A percentile compares a stretch with the other conserved stretches of the same genome.
Conservation (phyloP, 2,888 invertebrate genomes). For the Trissolcus japonicus region DNA sequence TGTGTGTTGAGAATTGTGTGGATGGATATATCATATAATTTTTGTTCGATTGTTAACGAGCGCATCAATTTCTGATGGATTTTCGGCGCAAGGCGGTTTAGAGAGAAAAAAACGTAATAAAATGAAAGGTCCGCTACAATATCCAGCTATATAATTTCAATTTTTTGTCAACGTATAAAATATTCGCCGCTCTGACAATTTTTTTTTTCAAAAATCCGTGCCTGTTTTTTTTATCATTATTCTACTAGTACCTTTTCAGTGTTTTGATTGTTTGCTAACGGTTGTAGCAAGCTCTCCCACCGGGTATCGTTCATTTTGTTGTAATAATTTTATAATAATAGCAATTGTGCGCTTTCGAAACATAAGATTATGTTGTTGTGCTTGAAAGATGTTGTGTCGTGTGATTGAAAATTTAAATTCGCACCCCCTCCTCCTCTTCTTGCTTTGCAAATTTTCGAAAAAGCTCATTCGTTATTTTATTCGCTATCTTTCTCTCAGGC, state of each 20-base stretch:
- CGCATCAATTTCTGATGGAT: constrained; percentile 11
- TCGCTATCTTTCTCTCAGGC: constrained; percentile 32
- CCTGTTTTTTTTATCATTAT: background rate
- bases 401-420: constrained; percentile 39
- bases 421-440: background rate
- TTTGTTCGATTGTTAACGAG: too few species aligned
- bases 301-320: constrained; percentile 30
- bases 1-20: too few species aligned
- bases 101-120: background rate
- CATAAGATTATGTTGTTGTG: constrained; percentile 49
- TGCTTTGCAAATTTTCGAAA: constrained; percentile 28
- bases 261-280: constrained; percentile 23
- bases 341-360: constrained; percentile 55
- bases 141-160: constrained; percentile 53
- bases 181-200: constrained; percentile 24
- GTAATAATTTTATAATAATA: constrained; percentile 22
- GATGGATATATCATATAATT: too few species aligned
- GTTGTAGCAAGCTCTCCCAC: constrained; percentile 28
- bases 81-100: constrained; percentile 18
- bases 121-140: constrained; percentile 48
- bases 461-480: constrained; percentile 44
- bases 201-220: constrained; percentile 24
- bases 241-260: background rate
- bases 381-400: constrained; percentile 46
- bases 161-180: constrained; percentile 50